Evolutionary conservation across 2,888 invertebrate species (phyloP).

Genomic region (Glyphotaelius pellucidus): DNA sequence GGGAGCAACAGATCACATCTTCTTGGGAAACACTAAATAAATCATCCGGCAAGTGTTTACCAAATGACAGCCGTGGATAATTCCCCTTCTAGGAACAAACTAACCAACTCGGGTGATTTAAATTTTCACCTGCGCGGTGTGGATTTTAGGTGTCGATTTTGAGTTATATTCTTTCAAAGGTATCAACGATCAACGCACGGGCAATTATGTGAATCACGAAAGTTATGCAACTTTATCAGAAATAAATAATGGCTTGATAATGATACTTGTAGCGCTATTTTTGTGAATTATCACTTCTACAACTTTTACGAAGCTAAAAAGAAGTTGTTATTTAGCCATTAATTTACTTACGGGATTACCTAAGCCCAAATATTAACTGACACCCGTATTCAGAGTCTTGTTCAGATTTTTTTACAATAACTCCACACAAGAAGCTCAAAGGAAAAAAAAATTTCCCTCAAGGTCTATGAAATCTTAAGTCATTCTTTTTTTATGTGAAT

Average conservation of each 20-base stretch:
- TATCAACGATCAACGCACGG: neutral
- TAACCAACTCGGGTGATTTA: neutral
- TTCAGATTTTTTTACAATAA: too few relatives aligned
- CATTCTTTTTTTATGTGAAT: too few relatives aligned
- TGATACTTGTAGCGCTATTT: neutral
- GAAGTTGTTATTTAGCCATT: neutral
- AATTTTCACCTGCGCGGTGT: neutral
- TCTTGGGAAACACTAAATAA: neutral
- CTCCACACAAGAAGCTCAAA: too few relatives aligned
- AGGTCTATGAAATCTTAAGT: too few relatives aligned
- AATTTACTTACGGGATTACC: neutral
- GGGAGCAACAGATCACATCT: neutral
- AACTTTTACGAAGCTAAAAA: neutral
- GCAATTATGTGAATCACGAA: neutral
- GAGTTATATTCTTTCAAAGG: neutral
- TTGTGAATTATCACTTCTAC: neutral
- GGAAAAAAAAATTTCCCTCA: too few relatives aligned
- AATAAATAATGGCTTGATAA: neutral
- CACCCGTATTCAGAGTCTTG: too few relatives aligned
- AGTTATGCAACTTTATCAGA: neutral
- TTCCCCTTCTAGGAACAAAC: neutral
- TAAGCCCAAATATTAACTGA: neutral
- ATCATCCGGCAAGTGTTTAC: neutral
- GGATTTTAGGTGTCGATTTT: neutral
- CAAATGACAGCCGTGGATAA: neutral